These are phyloP conservation scores for Threskiornis aethiopicus DNA, from an alignment of 2,797 vertebrate species.

Conservation along the genomic window DNA sequence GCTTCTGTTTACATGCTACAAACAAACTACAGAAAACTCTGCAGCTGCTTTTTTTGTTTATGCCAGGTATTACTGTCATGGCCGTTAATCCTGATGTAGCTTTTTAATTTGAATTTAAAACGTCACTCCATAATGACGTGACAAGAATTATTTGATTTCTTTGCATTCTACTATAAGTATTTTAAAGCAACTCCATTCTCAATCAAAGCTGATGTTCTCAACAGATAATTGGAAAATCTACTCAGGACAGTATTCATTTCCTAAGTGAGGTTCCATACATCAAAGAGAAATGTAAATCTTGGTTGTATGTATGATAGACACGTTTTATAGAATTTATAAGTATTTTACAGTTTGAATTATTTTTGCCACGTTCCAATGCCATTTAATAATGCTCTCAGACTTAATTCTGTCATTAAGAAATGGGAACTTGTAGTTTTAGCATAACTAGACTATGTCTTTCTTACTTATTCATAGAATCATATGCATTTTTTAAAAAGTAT, in stretches of 20 bases:
- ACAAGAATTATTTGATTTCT: neutral
- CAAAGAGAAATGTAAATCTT: neutral
- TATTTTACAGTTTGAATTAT: neutral
- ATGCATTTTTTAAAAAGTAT: neutral
- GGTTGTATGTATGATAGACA: neutral
- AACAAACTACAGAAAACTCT: neutral
- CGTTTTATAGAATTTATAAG: neutral
- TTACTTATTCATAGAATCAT: neutral
- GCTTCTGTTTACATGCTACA: rapidly evolving
- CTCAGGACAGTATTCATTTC: neutral
- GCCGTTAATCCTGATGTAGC: neutral
- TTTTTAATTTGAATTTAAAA: neutral
- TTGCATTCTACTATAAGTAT: neutral
- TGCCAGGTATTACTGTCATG: neutral
- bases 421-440: neutral
- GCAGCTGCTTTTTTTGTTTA: neutral
- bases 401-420: neutral
- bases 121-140: neutral
- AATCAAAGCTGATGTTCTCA: neutral
- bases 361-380: neutral
- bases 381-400: neutral
- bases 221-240: neutral
- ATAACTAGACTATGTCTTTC: neutral
- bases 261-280: neutral
- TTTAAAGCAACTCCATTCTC: neutral